phyloP scores from a whole-genome alignment of 2,888 invertebrate species.

The Archaeoteleia sp. region DNA sequence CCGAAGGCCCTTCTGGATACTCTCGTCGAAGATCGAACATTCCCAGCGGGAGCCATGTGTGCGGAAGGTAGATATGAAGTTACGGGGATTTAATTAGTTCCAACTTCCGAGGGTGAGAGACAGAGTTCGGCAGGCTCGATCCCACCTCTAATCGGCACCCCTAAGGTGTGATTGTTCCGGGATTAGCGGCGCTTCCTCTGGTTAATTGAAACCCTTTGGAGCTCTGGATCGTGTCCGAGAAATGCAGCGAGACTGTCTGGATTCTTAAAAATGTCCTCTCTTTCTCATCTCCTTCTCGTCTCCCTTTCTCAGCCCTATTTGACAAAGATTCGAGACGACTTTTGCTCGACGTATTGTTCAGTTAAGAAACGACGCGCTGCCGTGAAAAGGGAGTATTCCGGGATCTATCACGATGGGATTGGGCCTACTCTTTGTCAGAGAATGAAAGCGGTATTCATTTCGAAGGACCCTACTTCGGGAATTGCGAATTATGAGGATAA shows the following conservation, averaged over 20 bases:
- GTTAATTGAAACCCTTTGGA: conserved; percentile 66
- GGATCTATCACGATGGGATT: conserved; percentile 42
- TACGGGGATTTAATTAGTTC: conserved; percentile 73
- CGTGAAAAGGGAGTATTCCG: conserved; percentile 43
- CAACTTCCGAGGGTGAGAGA: conserved; percentile 63
- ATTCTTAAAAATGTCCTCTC: conserved; percentile 49
- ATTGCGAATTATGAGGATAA: conserved; percentile 35
- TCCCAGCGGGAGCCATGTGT: conserved; percentile 64
- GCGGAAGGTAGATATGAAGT: conserved; percentile 74
- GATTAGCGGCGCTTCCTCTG: conserved; percentile 66
- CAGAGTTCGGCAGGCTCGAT: conserved; percentile 51
- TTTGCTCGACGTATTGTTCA: conserved; percentile 47
- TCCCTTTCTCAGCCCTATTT: conserved; percentile 25
- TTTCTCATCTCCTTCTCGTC: conserved; percentile 13
- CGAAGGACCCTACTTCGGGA: conserved; percentile 20
- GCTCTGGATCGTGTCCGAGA: conserved; percentile 40
- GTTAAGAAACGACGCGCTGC: conserved; percentile 43
- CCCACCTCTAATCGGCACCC: conserved; percentile 66
- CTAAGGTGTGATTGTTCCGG: conserved; percentile 69
- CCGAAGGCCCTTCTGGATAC: conserved; percentile 41
- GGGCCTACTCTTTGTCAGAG: conserved; percentile 33
- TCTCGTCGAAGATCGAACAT: conserved; percentile 63
- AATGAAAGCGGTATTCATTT: conserved; percentile 43
- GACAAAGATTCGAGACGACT: conserved; percentile 46
- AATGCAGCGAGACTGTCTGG: conserved; percentile 38